Percentiles rank a stretch among this genome's conserved stretches.
Conservation (phyloP, 2,888 invertebrate genomes). For the Lithosia quadra region DNA sequence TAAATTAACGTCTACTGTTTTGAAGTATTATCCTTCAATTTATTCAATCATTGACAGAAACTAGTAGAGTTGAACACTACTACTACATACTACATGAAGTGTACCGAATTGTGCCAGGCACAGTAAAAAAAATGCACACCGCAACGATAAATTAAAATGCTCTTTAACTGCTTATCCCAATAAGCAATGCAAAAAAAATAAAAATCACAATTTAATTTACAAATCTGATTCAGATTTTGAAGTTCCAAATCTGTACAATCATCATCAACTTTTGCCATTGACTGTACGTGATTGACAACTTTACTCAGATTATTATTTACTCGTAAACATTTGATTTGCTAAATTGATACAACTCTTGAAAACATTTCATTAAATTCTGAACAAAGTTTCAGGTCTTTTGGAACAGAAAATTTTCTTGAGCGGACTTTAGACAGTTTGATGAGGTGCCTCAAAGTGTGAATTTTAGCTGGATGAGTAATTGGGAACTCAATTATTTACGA, state of each 20-base stretch:
- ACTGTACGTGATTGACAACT: neutral
- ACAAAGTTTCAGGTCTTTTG: slow-evolving; percentile 26
- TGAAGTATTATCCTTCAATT: too few relatives aligned
- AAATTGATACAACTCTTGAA: slow-evolving; percentile 35
- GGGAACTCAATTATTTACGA: too few relatives aligned
- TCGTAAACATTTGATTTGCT: slow-evolving; percentile 21
- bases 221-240: too few relatives aligned
- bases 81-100: too few relatives aligned
- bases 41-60: neutral
- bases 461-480: neutral
- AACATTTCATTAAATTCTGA: slow-evolving; percentile 26
- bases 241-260: too few relatives aligned
- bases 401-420: slow-evolving; percentile 28
- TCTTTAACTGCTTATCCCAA: too few relatives aligned
- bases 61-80: neutral
- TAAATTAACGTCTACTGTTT: too few relatives aligned
- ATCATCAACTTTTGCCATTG: too few relatives aligned
- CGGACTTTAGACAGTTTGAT: slow-evolving; percentile 29
- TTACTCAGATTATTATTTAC: neutral
- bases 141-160: too few relatives aligned
- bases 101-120: neutral
- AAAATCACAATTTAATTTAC: too few relatives aligned
- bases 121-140: too few relatives aligned
- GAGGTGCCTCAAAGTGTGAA: slow-evolving; percentile 6
- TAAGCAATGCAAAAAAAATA: too few relatives aligned